Base-by-base conservation (phyloP, 2,797 vertebrate species). In the Sylvia borin region DNA sequence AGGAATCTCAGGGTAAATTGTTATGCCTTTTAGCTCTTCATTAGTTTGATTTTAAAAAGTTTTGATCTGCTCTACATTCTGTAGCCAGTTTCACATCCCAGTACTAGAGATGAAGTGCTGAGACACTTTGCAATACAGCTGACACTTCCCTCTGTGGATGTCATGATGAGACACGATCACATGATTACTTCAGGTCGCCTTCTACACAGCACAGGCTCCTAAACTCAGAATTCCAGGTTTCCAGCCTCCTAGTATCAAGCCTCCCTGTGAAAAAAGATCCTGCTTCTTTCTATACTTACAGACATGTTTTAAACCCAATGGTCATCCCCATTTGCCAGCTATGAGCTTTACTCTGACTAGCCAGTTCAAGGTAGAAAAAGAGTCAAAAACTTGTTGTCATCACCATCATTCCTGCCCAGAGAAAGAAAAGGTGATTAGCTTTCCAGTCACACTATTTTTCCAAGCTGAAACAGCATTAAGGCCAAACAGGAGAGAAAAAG, bases 81-180 rank as follows among this genome's bases (percentile, higher is more conserved):
- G 36, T 45, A 74, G 21, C 17, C 27, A 75, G 13, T 26, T 58
- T 71, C 34, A 81, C 10, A 25, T 65, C 20, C 25, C 74, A 62
- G 13, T 27, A 32, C 16, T 13, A 48, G 18, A 60, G 45, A 40
- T 24, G 6, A 73, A 40, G 34, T 9, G 3, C 31, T 43, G 32
- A 45, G 10, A 64, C 5, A 68, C 27, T 61, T 61, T 2, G 11
- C 29, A 67, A 67, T 19, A 66, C 2, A 61, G 31, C 27, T 48
- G 80, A 64, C 4, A 11, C 22, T 77, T 51, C 27, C 14, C 17
- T 60, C 36, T 47, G 29, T 36, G 61, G 14, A 50, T 29, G 17
- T 27, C 34, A 64, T 0, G 0, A 51, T 16, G 14, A 81, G 10
- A 67, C 11, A 75, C 43, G 31, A 64, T 34, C 13, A 20, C 10